A percentile compares a stretch with the other conserved stretches of the same genome.
These are phyloP conservation scores for Drosophila hawaiiensis DNA, from an alignment of 2,888 invertebrate species.

Conservation along the genomic window DNA sequence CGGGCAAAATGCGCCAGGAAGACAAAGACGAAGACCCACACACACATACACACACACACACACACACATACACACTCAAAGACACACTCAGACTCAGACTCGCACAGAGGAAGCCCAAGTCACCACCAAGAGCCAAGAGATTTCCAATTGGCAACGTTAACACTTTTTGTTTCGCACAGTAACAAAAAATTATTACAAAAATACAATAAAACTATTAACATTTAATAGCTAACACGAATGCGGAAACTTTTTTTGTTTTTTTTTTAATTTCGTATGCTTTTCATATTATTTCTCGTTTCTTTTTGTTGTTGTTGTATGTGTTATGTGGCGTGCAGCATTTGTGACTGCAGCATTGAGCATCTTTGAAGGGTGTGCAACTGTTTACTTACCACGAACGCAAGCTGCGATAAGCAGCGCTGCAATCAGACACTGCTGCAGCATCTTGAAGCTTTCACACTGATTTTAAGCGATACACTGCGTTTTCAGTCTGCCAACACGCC, in stretches of 20 bases:
- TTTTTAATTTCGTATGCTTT: not conserved
- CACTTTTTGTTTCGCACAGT: conserved; percentile 64
- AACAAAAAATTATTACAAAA: conserved; percentile 44
- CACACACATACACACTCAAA: not conserved
- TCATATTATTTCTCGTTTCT: not conserved
- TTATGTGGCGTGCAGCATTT: conserved; percentile 34
- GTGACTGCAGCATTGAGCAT: conserved; percentile 1
- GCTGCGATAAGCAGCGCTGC: conserved; percentile 56
- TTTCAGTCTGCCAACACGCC: conserved; percentile 6
- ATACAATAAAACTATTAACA: conserved; percentile 35
- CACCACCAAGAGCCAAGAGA: conserved; percentile 15
- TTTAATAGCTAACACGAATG: conserved; percentile 54
- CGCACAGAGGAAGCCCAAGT: conserved; percentile 46
- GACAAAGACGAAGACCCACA: conserved; percentile 44
- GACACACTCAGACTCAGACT: not conserved
- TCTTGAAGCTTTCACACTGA: conserved; percentile 46
- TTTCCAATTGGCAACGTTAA: conserved; percentile 64
- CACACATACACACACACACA: conserved; percentile 4
- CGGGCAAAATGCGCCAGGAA: conserved; percentile 57
- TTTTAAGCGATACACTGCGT: conserved; percentile 16
- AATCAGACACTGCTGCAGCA: conserved; percentile 65
- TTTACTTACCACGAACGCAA: conserved; percentile 61
- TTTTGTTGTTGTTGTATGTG: not conserved
- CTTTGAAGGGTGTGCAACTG: conserved; percentile 1
- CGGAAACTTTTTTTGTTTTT: conserved; percentile 36